These are phyloP conservation scores for Lethocerus indicus DNA, from an alignment of 1,140 invertebrate species.

Conservation along the genomic window DNA sequence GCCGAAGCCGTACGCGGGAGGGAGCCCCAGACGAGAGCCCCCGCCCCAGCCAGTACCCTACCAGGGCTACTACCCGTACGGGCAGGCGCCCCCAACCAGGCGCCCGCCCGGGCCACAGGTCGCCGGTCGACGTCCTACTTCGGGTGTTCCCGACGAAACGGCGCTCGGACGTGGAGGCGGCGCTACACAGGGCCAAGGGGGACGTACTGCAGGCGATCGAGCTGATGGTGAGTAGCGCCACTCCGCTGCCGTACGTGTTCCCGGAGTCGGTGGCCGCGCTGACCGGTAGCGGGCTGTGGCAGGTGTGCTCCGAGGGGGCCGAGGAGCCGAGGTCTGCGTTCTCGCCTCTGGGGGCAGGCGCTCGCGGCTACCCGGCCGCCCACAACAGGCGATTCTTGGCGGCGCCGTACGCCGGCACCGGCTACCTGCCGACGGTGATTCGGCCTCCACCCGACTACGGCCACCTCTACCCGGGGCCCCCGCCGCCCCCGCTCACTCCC, in stretches of 20 bases:
- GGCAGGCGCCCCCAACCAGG: slow-evolving; percentile 4
- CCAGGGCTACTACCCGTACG: slow-evolving; percentile 6
- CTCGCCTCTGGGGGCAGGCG: slow-evolving; percentile 40
- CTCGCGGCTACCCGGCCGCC: no score
- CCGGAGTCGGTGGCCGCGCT: slow-evolving; percentile 24
- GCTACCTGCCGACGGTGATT: slow-evolving; percentile 60
- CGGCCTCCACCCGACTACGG: slow-evolving; percentile 29
- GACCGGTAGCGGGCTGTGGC: not conserved
- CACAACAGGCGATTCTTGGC: slow-evolving; percentile 56
- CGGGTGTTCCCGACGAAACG: slow-evolving; percentile 72
- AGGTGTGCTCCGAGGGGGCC: slow-evolving; percentile 15
- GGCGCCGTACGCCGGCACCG: slow-evolving; percentile 60
- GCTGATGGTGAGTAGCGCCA: slow-evolving; percentile 43
- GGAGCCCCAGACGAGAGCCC: not conserved
- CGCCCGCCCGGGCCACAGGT: slow-evolving; percentile 22
- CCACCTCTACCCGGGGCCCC: slow-evolving; percentile 19
- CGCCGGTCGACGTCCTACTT: slow-evolving; percentile 55
- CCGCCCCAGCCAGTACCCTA: no score
- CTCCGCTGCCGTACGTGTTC: slow-evolving; percentile 22
- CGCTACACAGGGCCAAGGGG: slow-evolving; percentile 54
- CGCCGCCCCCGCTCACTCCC: slow-evolving; percentile 23
- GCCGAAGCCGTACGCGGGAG: slow-evolving; percentile 19
- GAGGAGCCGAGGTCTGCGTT: slow-evolving; percentile 49
- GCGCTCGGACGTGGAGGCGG: slow-evolving; percentile 62
- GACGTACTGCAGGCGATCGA: slow-evolving; percentile 85